A percentile compares a stretch with the other conserved stretches of the same genome.
phyloP scores from a whole-genome alignment of 2,888 invertebrate genomes.

The Buathra laborator region DNA sequence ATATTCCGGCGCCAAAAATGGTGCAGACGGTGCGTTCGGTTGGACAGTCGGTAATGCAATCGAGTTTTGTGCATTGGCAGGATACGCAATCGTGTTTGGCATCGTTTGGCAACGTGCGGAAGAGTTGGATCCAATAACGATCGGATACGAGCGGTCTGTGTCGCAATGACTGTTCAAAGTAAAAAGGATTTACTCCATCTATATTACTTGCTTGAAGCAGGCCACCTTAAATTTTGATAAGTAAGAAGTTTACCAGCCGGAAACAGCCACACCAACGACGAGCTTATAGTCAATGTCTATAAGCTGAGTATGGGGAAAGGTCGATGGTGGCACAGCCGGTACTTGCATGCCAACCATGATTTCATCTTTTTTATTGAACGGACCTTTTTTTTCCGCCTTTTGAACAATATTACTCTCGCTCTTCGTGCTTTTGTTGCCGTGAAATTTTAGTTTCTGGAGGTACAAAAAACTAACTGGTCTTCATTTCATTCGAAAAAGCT shows the following conservation, averaged over 20 bases:
- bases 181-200: not conserved
- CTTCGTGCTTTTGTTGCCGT: slow-evolving; percentile 21
- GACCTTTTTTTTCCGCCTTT: not conserved
- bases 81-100: not conserved
- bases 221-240: not conserved
- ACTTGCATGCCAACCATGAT: slow-evolving; percentile 67
- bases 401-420: not conserved
- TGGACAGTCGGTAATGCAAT: no score
- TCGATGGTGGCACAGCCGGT: slow-evolving; percentile 76
- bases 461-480: not conserved
- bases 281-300: slow-evolving; percentile 76
- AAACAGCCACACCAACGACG: slow-evolving; percentile 62
- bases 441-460: not conserved
- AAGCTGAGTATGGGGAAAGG: slow-evolving; percentile 73
- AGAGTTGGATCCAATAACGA: not conserved
- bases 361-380: slow-evolving; percentile 45
- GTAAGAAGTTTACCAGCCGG: slow-evolving; percentile 55
- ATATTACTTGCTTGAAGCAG: not conserved
- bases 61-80: no score
- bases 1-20: no score
- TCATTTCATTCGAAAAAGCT: not conserved
- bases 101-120: not conserved
- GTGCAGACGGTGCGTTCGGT: no score
- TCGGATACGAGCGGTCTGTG: not conserved
- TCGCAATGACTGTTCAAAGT: not conserved